Percentiles rank a stretch among this genome's conserved stretches.
These are phyloP conservation scores for Pimpla rufipes DNA, from an alignment of 2,888 invertebrate genomes.

Conservation along the genomic window DNA sequence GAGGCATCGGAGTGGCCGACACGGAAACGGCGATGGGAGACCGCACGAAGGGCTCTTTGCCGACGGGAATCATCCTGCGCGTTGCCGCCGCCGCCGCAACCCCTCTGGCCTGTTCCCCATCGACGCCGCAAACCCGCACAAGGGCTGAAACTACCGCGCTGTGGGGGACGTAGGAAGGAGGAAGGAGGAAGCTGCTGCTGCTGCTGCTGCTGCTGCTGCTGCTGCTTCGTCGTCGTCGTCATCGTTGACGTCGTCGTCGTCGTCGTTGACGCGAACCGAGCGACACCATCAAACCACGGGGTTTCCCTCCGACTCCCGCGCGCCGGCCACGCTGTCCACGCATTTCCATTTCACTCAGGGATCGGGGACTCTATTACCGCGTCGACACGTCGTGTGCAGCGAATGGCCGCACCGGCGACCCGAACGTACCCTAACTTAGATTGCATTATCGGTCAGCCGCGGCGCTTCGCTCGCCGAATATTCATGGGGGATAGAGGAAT, in stretches of 20 bases:
- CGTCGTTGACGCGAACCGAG: constrained; percentile 50
- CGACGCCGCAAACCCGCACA: constrained; percentile 60
- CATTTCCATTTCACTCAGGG: constrained; percentile 81
- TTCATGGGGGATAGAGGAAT: background rate
- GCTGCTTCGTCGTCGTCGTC: constrained; percentile 45
- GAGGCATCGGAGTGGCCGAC: constrained; percentile 61
- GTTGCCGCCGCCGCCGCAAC: constrained; percentile 37
- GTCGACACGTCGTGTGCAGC: constrained; percentile 27
- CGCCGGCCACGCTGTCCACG: constrained; percentile 73
- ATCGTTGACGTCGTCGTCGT: constrained; percentile 49
- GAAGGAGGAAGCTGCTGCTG: background rate
- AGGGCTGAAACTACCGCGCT: constrained; percentile 67
- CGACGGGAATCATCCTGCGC: constrained; percentile 63
- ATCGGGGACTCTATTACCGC: constrained; percentile 29
- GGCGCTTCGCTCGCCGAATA: background rate
- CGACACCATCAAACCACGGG: constrained; percentile 77
- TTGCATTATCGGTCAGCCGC: constrained; percentile 30
- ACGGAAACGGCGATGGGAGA: constrained; percentile 66
- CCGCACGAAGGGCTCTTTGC: constrained; percentile 64
- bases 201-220: background rate
- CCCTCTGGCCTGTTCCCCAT: constrained; percentile 38
- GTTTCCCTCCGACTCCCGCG: constrained; percentile 76
- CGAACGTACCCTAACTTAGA: background rate
- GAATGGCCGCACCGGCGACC: constrained; percentile 18
- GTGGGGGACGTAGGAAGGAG: no score